These are phyloP conservation scores for Parelbella ahira DNA, from an alignment of 2,888 invertebrate genomes.

Conservation along the genomic window DNA sequence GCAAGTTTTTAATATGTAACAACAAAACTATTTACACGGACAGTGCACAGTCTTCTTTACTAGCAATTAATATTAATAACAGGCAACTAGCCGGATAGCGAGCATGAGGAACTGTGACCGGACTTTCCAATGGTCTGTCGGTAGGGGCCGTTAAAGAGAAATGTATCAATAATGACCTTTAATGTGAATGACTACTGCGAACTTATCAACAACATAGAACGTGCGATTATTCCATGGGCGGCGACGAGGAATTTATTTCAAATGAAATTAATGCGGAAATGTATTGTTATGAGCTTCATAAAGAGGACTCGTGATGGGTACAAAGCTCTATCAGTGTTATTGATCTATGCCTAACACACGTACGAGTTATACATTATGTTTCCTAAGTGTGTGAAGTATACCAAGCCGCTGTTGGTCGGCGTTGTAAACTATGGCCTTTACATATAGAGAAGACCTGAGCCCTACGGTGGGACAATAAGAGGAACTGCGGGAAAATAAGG, in stretches of 20 bases:
- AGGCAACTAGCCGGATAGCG: conserved; percentile 3
- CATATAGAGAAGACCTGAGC: no score
- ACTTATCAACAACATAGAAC: conserved; percentile 11
- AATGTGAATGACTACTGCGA: conserved; percentile 15
- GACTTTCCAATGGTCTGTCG: conserved; percentile 18
- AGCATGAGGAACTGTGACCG: conserved; percentile 15
- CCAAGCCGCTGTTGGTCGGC: no score
- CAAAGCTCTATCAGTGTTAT: no score
- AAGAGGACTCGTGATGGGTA: not conserved
- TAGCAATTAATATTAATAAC: conserved; percentile 16
- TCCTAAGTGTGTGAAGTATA: no score
- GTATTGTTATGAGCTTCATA: not conserved
- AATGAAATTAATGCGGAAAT: conserved; percentile 9
- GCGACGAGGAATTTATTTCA: conserved; percentile 10
- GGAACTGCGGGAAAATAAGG: no score
- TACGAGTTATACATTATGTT: no score
- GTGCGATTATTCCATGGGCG: conserved; percentile 15
- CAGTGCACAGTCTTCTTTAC: no score
- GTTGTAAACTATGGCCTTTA: no score
- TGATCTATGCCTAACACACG: no score
- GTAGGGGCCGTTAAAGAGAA: conserved; percentile 14
- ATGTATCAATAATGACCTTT: conserved; percentile 22
- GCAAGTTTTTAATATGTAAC: no score
- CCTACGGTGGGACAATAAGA: no score
- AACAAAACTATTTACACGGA: no score